phyloP scores from a whole-genome alignment of 2,888 invertebrate genomes.

The Platerodrilus igneus region DNA sequence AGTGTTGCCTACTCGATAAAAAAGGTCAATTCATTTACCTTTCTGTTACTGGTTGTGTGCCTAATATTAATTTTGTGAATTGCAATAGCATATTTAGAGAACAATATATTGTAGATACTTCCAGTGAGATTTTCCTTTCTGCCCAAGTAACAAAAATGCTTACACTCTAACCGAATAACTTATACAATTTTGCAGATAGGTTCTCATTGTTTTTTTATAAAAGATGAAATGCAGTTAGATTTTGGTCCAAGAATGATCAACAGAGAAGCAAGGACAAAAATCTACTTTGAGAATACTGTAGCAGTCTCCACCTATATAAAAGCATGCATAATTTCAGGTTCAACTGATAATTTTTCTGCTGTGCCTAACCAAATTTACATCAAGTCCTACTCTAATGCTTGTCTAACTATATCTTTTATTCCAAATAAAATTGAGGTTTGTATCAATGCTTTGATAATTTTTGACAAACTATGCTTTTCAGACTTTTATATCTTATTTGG shows the following conservation, averaged over 20 bases:
- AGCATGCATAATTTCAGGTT: constrained; percentile 29
- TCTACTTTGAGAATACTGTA: constrained; percentile 46
- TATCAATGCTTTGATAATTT: constrained; percentile 3
- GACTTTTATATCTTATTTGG: constrained; percentile 36
- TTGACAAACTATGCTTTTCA: constrained; percentile 22
- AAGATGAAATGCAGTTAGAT: constrained; percentile 40
- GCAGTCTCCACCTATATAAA: constrained; percentile 39
- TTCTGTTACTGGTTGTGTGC: constrained; percentile 54
- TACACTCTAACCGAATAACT: constrained; percentile 48
- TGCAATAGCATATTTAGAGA: constrained; percentile 57
- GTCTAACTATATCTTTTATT: constrained; percentile 43
- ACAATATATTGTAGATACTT: constrained; percentile 55
- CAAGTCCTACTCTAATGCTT: constrained; percentile 40
- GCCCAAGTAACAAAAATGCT: too few species aligned
- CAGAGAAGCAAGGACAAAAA: constrained; percentile 35
- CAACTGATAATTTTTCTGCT: constrained; percentile 38
- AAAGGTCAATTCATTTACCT: constrained; percentile 51
- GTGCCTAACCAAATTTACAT: constrained; percentile 38
- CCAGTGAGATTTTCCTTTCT: too few species aligned
- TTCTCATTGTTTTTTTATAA: constrained; percentile 41
- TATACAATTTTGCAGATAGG: constrained; percentile 43
- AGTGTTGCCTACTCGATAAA: constrained; percentile 49
- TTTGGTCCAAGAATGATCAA: constrained; percentile 45
- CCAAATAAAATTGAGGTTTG: constrained; percentile 46
- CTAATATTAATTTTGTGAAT: constrained; percentile 55